A percentile compares a stretch with the other conserved stretches of the same genome.
phyloP scores from a whole-genome alignment of 2,113 vertebrate species.

The Mustela lutreola region DNA sequence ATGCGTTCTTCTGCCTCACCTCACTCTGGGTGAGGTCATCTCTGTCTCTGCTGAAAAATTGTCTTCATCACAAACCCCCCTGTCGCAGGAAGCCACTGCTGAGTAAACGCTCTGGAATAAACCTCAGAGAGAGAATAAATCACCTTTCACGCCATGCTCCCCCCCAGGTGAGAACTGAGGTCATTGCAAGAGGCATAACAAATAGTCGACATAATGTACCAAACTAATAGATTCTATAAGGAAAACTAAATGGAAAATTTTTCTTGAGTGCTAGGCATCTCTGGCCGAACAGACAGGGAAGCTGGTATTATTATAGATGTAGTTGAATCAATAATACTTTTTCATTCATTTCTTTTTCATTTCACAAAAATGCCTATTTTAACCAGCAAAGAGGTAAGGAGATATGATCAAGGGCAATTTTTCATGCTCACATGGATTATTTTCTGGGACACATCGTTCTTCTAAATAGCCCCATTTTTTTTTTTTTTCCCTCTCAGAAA shows the following conservation, averaged over 20 bases:
- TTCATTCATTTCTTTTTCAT: constrained; percentile 67
- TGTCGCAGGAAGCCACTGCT: constrained; percentile 67
- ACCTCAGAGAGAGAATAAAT: constrained; percentile 80
- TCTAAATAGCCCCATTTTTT: constrained; percentile 67
- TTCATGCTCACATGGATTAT: constrained; percentile 61
- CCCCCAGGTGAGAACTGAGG: constrained; percentile 77
- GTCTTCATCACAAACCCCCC: constrained; percentile 38
- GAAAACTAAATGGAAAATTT: constrained; percentile 76
- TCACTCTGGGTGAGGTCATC: constrained; percentile 59
- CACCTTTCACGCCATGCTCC: constrained; percentile 8
- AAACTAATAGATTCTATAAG: constrained; percentile 76
- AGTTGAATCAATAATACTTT: constrained; percentile 80
- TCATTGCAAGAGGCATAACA: constrained; percentile 72
- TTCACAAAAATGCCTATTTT: constrained; percentile 80
- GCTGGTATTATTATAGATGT: constrained; percentile 72
- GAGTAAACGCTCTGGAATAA: constrained; percentile 77
- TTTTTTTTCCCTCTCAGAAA: constrained; percentile 7
- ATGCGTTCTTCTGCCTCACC: background rate
- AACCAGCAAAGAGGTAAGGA: constrained; percentile 78
- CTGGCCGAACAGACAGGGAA: constrained; percentile 60
- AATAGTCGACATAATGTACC: constrained; percentile 62
- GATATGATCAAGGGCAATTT: constrained; percentile 68
- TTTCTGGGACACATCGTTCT: constrained; percentile 3
- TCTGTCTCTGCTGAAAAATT: constrained; percentile 64
- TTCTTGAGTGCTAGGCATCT: constrained; percentile 56